A percentile compares a stretch with the other conserved stretches of the same genome.
Conservation (phyloP, 2,113 vertebrate species). For the Paramormyrops kingsleyae region DNA sequence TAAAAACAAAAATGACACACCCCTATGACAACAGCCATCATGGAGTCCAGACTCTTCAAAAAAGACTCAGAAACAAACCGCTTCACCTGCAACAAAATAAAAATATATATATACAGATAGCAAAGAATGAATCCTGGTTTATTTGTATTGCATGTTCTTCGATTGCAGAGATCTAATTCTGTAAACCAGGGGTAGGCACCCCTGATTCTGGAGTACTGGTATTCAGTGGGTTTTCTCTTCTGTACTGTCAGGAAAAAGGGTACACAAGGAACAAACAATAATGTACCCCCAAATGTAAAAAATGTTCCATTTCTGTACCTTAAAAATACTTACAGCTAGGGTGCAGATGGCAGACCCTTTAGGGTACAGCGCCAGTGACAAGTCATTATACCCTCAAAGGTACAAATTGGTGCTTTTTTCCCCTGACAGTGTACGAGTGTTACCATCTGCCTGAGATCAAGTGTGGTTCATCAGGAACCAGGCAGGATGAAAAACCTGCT, state of each 20-base stretch:
- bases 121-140: not conserved
- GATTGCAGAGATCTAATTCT: not conserved
- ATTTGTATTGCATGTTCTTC: not conserved
- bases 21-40: conserved; percentile 66
- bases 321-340: not conserved
- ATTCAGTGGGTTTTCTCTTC: not conserved
- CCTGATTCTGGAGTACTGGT: not conserved
- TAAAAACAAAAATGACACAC: conserved; percentile 44
- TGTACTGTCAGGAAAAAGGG: not conserved
- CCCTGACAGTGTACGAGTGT: not conserved
- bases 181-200: not conserved
- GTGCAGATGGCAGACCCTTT: not conserved
- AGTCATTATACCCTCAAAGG: not conserved
- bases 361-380: not conserved
- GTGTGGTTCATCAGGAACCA: not conserved
- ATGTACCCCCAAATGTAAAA: not conserved
- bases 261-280: not conserved
- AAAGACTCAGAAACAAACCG: conserved; percentile 62
- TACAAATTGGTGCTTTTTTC: not conserved
- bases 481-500: not conserved
- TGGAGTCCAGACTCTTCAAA: conserved; percentile 73
- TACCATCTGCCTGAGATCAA: not conserved
- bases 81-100: conserved; percentile 63
- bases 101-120: not conserved
- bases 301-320: not conserved